A percentile compares a stretch with the other conserved stretches of the same genome.
These are phyloP conservation scores for Phaedon cochleariae DNA, from an alignment of 2,888 invertebrate species.

Conservation along the genomic window DNA sequence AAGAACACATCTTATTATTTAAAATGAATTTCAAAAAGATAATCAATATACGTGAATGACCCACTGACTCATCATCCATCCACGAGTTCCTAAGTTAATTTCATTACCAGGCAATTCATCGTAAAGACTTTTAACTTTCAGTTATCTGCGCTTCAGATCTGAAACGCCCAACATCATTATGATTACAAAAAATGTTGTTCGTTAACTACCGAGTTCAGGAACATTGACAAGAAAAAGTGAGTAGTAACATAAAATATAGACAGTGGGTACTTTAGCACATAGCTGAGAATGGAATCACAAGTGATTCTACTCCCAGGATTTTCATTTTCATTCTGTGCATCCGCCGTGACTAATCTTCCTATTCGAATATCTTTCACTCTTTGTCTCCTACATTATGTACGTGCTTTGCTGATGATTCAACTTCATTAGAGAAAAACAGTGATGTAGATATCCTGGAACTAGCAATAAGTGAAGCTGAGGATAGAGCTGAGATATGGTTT, in stretches of 20 bases:
- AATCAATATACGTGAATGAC: too few relatives aligned
- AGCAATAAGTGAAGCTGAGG: too few relatives aligned
- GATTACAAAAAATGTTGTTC: not conserved
- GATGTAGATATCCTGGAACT: too few relatives aligned
- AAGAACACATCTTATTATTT: too few relatives aligned
- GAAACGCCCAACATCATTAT: not conserved
- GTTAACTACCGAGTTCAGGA: not conserved
- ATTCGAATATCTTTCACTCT: not conserved
- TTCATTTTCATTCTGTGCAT: too few relatives aligned
- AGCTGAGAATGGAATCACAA: not conserved
- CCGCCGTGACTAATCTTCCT: not conserved
- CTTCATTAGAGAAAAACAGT: too few relatives aligned
- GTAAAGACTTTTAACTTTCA: not conserved
- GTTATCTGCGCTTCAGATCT: not conserved
- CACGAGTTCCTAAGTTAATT: not conserved
- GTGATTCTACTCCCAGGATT: too few relatives aligned
- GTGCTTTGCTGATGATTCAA: too few relatives aligned
- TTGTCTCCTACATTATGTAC: too few relatives aligned
- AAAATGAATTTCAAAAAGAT: too few relatives aligned
- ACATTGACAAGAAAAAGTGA: not conserved
- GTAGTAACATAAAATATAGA: not conserved
- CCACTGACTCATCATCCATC: too few relatives aligned
- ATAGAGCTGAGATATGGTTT: too few relatives aligned
- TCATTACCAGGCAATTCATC: not conserved
- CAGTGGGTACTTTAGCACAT: not conserved